Base-by-base conservation (phyloP, 2,113 vertebrate species). In the Poeciliopsis occidentalis region DNA sequence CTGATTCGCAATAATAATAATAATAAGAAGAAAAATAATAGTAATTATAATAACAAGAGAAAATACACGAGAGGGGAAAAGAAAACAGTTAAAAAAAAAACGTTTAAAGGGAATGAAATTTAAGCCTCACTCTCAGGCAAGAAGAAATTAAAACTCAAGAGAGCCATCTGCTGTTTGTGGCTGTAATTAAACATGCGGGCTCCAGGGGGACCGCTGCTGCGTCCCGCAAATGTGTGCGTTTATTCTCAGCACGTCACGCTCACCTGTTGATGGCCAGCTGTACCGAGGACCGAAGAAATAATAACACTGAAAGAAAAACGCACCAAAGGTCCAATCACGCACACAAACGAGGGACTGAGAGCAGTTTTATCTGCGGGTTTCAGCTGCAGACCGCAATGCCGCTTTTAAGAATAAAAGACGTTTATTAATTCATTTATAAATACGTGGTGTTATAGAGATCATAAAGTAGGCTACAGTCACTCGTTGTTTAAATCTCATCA, bases 121-220 rank as follows among this genome's bases (percentile, higher is more conserved):
- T 29, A 24, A 75, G 67, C 63, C 73, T 84, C 82, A 78, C 84
- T 83, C 81, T 84, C 75, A 81, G 65, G 76, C 75, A 65, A 27
- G 64, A n/a, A 68, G 64, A 80, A 87, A 96, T 93, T 92, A 94
- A 97, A 96, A 98, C 95, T 96, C 97, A 95, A 98, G 96, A 97
- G 98, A 95, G 97, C 98, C 97, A 98, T 97, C 98, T 99, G 95
- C 96, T 96, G 98, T 97, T 95, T 95, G 95, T 95, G 92, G 41
- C 81, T 91, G 95, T 94, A 95, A 97, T 96, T 92, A 95, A 94
- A 93, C 86, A 87, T 77, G 47, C 65, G 75, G 76, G 64, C 74
- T 70, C 78, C 72, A 11, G 15, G 63, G 81, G 76, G 65, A 73
- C 64, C 22, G 73, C n/a, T 66, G 22, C 60, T 63, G 30, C 17